These are phyloP conservation scores for Corynorhinus townsendii DNA, from an alignment of 2,113 vertebrate genomes.

Conservation along the genomic window DNA sequence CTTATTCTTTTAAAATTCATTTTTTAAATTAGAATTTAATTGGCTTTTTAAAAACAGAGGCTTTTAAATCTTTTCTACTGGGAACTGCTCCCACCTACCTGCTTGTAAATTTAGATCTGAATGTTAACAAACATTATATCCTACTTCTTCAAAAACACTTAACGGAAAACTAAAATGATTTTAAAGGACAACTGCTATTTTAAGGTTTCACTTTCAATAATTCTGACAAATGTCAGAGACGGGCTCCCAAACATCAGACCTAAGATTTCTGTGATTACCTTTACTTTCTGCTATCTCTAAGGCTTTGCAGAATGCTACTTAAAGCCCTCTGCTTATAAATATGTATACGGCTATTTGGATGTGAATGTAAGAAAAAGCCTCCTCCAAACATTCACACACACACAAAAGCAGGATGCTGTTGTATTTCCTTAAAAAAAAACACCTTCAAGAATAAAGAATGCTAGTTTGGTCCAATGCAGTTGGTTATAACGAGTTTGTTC, in stretches of 20 bases:
- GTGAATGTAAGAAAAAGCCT: constrained; percentile 5
- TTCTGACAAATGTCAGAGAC: constrained; percentile 25
- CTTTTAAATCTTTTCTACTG: constrained; percentile 59
- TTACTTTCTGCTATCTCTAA: not conserved
- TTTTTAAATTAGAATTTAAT: constrained; percentile 40
- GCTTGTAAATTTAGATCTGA: constrained; percentile 68
- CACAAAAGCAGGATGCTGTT: not conserved
- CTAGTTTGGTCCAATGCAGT: not conserved
- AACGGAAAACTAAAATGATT: constrained; percentile 21
- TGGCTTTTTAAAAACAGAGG: constrained; percentile 39
- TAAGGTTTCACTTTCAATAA: constrained; percentile 43
- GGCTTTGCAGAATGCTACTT: not conserved
- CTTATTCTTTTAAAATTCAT: not conserved
- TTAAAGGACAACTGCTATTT: constrained; percentile 24
- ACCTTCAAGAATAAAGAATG: not conserved
- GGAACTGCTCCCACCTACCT: constrained; percentile 54
- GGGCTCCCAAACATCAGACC: not conserved
- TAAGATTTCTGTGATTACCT: not conserved
- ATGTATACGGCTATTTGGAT: not conserved
- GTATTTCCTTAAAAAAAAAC: not conserved
- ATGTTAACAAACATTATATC: constrained; percentile 56
- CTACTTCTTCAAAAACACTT: constrained; percentile 31
- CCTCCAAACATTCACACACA: not conserved
- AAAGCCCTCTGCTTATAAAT: not conserved
- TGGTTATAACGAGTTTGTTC: not conserved